These are phyloP conservation scores for Alloscopus bannaensis DNA, from an alignment of 2,888 invertebrate species.

Conservation along the genomic window DNA sequence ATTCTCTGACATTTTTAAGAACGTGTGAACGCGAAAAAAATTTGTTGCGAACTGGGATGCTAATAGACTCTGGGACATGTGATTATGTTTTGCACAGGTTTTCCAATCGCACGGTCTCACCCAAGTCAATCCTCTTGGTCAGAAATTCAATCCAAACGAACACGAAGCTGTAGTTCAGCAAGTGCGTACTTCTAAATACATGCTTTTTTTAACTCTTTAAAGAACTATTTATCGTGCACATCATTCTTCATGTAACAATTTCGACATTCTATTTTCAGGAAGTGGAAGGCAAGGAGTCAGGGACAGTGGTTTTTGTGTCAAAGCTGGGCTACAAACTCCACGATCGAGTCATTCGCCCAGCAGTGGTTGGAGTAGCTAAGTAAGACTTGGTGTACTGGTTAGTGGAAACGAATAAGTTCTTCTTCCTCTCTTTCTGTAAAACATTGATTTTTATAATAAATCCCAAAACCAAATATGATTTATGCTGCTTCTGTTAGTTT, in stretches of 20 bases:
- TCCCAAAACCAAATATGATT: too few species aligned
- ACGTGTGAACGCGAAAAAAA: background rate
- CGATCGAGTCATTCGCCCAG: slow-evolving; percentile 95
- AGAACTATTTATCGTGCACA: background rate
- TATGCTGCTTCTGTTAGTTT: too few species aligned
- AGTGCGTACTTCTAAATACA: slow-evolving; percentile 76
- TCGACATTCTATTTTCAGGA: slow-evolving; percentile 79
- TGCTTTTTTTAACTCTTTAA: too few species aligned
- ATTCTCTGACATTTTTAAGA: background rate
- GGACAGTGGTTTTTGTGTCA: slow-evolving; percentile 93
- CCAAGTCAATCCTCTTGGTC: slow-evolving; percentile 90
- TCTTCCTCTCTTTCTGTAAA: too few species aligned
- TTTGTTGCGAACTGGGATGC: background rate
- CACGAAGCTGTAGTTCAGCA: slow-evolving; percentile 98
- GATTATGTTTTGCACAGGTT: slow-evolving; percentile 79
- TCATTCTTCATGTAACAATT: background rate
- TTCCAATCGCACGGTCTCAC: slow-evolving; percentile 93
- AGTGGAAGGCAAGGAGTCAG: slow-evolving; percentile 86
- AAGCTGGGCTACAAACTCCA: slow-evolving; percentile 97
- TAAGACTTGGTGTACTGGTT: slow-evolving; percentile 46
- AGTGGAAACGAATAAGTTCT: too few species aligned
- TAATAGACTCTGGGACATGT: background rate
- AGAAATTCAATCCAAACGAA: slow-evolving; percentile 96
- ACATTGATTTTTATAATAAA: too few species aligned
- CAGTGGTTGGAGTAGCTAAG: slow-evolving; percentile 96